phyloP scores from a whole-genome alignment of 2,113 vertebrate genomes.

The Nematolebias whitei region DNA sequence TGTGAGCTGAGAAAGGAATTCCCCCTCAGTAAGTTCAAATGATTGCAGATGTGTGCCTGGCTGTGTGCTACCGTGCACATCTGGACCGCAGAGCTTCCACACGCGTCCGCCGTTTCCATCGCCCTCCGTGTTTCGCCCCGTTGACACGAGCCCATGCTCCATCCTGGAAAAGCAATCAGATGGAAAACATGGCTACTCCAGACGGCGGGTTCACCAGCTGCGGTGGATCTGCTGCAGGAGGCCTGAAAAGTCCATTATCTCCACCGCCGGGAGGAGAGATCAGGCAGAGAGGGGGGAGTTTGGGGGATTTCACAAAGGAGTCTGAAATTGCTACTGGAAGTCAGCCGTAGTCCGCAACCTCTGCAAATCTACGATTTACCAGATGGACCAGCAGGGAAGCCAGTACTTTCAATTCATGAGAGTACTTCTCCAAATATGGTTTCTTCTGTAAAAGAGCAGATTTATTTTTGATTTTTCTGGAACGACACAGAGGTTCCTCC shows the following conservation, averaged over 20 bases:
- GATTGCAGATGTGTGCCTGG: constrained; percentile 74
- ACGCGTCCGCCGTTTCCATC: constrained; percentile 28
- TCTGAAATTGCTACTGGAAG: constrained; percentile 66
- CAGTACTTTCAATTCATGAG: constrained; percentile 5
- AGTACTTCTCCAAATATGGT: constrained; percentile 1
- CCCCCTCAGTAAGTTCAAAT: constrained; percentile 67
- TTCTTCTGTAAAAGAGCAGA: neutral
- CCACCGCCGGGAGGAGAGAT: constrained; percentile 41
- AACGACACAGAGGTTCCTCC: too few species aligned
- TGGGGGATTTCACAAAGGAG: constrained; percentile 73
- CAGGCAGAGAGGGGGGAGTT: constrained; percentile 66
- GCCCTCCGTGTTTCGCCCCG: constrained; percentile 18
- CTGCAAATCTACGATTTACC: constrained; percentile 3
- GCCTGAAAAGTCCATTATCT: constrained; percentile 70
- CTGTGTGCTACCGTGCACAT: constrained; percentile 69
- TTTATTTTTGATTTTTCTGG: neutral
- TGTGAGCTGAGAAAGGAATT: constrained; percentile 64
- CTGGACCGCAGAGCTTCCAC: constrained; percentile 55
- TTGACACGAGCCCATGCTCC: constrained; percentile 35
- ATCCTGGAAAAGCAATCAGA: constrained; percentile 69
- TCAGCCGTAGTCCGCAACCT: constrained; percentile 50
- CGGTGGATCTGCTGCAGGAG: constrained; percentile 48
- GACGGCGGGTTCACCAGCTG: constrained; percentile 42
- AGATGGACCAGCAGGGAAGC: neutral
- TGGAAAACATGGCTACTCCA: constrained; percentile 38